phyloP scores from a whole-genome alignment of 1,140 invertebrate species.

The Eumeta japonica region DNA sequence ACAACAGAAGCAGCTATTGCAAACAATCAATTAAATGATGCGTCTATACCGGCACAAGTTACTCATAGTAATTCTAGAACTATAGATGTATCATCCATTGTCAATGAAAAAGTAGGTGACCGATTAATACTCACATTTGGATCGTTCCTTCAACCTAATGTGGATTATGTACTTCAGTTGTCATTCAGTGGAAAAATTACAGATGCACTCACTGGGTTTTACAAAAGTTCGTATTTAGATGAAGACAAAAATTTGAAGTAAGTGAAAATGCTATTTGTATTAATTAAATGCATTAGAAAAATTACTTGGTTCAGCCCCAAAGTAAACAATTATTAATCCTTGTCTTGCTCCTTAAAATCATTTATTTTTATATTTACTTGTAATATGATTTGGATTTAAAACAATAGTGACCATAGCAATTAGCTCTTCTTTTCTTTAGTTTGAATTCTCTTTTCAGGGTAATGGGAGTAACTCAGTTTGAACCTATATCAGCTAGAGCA shows the following conservation, averaged over 20 bases:
- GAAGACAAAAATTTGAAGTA: constrained; percentile 36
- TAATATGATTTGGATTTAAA: too few relatives aligned
- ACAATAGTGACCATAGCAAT: too few relatives aligned
- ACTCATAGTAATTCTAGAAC: constrained; percentile 35
- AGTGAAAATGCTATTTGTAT: constrained; percentile 20
- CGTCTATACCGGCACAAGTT: too few relatives aligned
- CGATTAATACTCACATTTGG: constrained; percentile 30
- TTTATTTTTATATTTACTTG: too few relatives aligned
- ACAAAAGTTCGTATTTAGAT: constrained; percentile 71
- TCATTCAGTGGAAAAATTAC: constrained; percentile 58
- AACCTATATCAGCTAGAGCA: constrained; percentile 65
- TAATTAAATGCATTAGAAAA: too few relatives aligned
- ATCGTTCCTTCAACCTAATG: constrained; percentile 25
- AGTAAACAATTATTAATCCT: too few relatives aligned
- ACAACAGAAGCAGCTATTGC: constrained; percentile 7
- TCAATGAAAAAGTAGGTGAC: constrained; percentile 23
- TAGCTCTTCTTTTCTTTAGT: too few relatives aligned
- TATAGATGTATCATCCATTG: constrained; percentile 31
- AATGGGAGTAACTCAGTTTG: constrained; percentile 67
- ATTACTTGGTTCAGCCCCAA: too few relatives aligned
- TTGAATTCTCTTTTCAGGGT: constrained; percentile 55
- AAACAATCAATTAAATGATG: too few relatives aligned
- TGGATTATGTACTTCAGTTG: constrained; percentile 53
- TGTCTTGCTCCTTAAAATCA: too few relatives aligned
- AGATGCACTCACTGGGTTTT: constrained; percentile 74